These are phyloP conservation scores for Marronus borbonicus DNA, from an alignment of 2,888 invertebrate species.

Conservation along the genomic window DNA sequence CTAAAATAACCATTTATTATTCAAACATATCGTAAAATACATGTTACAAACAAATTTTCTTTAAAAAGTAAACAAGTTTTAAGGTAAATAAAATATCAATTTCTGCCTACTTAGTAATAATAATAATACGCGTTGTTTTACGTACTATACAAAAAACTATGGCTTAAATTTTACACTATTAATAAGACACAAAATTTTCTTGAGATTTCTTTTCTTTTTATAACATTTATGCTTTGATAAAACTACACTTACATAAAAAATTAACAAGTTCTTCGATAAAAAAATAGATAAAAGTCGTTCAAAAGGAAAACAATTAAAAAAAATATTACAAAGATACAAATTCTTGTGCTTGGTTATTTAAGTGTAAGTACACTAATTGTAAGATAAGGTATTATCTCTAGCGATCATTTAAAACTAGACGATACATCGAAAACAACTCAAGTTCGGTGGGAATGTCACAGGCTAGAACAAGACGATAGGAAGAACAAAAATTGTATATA, in stretches of 20 bases:
- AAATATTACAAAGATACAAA: not conserved
- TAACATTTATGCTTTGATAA: not conserved
- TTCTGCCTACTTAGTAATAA: not conserved
- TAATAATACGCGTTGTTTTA: not conserved
- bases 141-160: slow-evolving; percentile 3
- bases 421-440: not conserved
- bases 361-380: slow-evolving; percentile 10
- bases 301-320: not conserved
- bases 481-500: not conserved
- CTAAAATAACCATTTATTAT: slow-evolving; percentile 41
- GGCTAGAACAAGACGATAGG: slow-evolving; percentile 7
- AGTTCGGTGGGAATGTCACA: slow-evolving; percentile 7
- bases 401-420: slow-evolving; percentile 10
- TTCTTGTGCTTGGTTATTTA: not conserved
- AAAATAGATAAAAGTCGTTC: not conserved
- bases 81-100: slow-evolving; percentile 2
- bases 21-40: slow-evolving; percentile 28
- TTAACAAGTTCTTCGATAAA: not conserved
- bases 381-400: slow-evolving; percentile 5
- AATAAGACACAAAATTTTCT: not conserved
- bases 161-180: slow-evolving; percentile 10
- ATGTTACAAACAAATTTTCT: slow-evolving; percentile 20
- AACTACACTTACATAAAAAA: not conserved
- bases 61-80: not conserved
- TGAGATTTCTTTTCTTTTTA: not conserved